Base-by-base conservation (phyloP, 2,888 invertebrate species). In the Pomacea canaliculata region DNA sequence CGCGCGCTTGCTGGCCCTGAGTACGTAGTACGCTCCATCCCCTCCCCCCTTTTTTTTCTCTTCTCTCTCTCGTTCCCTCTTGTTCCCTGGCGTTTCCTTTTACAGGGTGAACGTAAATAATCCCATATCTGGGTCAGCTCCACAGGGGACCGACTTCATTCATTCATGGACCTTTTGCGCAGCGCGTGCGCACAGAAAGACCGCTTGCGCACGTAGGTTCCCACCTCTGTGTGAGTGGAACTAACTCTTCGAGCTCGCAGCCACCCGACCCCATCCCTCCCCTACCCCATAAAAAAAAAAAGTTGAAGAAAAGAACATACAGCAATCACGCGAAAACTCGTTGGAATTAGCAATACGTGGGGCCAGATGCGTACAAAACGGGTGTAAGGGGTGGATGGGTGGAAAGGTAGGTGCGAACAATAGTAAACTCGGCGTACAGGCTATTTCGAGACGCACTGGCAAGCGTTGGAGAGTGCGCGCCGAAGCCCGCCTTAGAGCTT, bases 41-140 rank as follows among this genome's bases (percentile, higher is more conserved):
- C 4, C 4, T 7, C 4, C 51, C 37, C 37, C 37, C 8, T 3
- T 10, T 56, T 56, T 23, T 23, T 23, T 23, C 23, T 23, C 23
- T 23, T 23, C 23, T 23, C 23, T 23, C 23, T 56, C 51, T 19
- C 27, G 9, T 16, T 19, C 27, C 16, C 63, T 12, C 19, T 12
- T 16, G 27, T 63, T 63, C 8, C 19, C 27, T n/a, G 16, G 23
- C 9, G 23, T 10, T 12, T 63, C 19, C 27, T 63, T 12, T 63
- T 63, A 63, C n/a, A 12, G 23, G 12, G 9, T 37, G 19, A 68
- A 68, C 68, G 68, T 68, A 68, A 68, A 68, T 68, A 68, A 68
- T 46, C 19, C 27, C 27, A 68, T 46, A 68, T 27, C 68, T 68
- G 68, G 68, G 68, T 68, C 68, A 68, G 12, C 68, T 68, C 9